Evolutionary conservation across 2,888 invertebrate genomes (phyloP).

Genomic region (Dasysyrphus albostriatus): DNA sequence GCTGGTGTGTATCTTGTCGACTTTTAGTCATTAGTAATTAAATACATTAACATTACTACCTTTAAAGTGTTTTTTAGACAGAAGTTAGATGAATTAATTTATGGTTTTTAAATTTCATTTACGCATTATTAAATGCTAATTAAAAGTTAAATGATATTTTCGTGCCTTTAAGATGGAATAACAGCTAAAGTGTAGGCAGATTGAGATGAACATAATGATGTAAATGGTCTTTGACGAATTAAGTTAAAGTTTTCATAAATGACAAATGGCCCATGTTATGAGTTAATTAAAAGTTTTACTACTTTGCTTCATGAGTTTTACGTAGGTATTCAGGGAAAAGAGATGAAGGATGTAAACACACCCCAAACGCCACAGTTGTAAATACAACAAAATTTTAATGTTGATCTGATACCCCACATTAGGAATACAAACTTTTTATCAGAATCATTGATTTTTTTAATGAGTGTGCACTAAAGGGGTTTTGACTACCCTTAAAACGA

Average conservation of each 20-base stretch:
- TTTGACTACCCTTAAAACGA: too few species aligned
- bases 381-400: too few species aligned
- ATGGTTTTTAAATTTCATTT: slow-evolving; percentile 1
- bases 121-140: neutral
- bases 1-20: neutral
- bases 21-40: neutral
- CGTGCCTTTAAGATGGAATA: neutral
- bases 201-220: neutral
- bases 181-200: neutral
- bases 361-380: too few species aligned
- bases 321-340: too few species aligned
- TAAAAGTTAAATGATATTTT: neutral
- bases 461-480: too few species aligned
- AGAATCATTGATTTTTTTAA: too few species aligned
- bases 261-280: neutral
- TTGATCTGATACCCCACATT: too few species aligned
- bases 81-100: neutral
- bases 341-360: too few species aligned
- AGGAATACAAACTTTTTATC: too few species aligned
- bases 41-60: neutral
- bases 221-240: neutral
- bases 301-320: neutral
- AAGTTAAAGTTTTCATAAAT: neutral
- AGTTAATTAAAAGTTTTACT: neutral
- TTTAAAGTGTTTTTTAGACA: slow-evolving; percentile 4